Evolutionary conservation across 2,888 invertebrate species (phyloP).

Genomic region (Brachyopa scutellaris): DNA sequence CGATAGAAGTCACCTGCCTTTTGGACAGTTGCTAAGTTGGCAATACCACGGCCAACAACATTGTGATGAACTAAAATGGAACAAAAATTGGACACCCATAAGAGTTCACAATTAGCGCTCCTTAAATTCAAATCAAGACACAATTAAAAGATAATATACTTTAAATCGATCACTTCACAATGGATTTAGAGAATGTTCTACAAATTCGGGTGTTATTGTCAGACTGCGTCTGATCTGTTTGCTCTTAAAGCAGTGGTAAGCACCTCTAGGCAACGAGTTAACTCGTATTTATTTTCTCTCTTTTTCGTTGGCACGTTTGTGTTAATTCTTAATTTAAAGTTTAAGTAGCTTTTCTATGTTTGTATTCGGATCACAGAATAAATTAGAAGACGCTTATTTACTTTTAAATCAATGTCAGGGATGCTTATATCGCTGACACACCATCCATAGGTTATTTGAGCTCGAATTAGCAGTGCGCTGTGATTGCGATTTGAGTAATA

Average conservation of each 20-base stretch:
- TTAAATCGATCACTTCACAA: slow-evolving; percentile 19
- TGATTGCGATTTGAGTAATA: neutral
- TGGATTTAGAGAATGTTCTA: neutral
- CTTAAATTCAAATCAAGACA: neutral
- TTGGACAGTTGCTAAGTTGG: slow-evolving; percentile 8
- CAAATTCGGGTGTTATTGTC: neutral
- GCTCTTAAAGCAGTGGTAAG: slow-evolving; percentile 8
- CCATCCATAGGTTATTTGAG: neutral
- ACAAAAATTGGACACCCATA: neutral
- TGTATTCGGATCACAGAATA: slow-evolving; percentile 13
- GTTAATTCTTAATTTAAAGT: slow-evolving; percentile 17
- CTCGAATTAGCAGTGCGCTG: neutral
- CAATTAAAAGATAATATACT: slow-evolving; percentile 35
- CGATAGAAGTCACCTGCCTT: neutral
- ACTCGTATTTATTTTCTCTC: no score
- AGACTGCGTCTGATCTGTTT: slow-evolving; percentile 4
- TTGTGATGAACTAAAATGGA: neutral
- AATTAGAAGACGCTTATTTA: slow-evolving; percentile 12
- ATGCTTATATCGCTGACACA: neutral
- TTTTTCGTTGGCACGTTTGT: slow-evolving; percentile 14
- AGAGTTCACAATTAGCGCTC: neutral
- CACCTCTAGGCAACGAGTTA: neutral
- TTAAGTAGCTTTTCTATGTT: slow-evolving; percentile 32
- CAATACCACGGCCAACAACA: slow-evolving; percentile 5
- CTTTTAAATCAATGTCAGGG: neutral